These are phyloP conservation scores for Ramazzottius varieornatus DNA, from an alignment of 2,888 invertebrate species.

Conservation along the genomic window DNA sequence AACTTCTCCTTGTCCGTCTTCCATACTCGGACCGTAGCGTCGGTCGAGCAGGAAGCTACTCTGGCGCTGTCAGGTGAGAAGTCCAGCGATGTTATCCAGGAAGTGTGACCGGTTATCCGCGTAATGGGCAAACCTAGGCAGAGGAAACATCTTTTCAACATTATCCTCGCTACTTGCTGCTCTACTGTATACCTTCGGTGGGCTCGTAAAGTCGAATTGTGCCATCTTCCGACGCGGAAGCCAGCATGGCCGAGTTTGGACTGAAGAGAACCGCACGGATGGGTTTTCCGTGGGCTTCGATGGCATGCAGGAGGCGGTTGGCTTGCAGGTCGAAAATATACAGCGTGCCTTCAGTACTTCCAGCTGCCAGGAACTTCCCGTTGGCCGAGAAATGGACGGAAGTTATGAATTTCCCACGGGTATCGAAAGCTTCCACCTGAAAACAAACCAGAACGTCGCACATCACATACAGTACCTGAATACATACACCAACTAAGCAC, in stretches of 20 bases:
- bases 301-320: background rate
- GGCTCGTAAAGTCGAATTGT: background rate
- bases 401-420: background rate
- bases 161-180: too few relatives aligned
- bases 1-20: background rate
- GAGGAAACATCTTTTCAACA: too few relatives aligned
- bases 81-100: background rate
- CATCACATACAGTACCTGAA: too few relatives aligned
- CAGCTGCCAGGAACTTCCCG: background rate
- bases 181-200: too few relatives aligned
- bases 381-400: background rate
- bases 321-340: background rate
- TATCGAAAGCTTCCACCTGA: background rate
- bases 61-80: background rate
- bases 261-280: background rate
- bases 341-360: background rate
- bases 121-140: too few relatives aligned
- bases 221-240: background rate
- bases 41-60: background rate
- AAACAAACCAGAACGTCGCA: too few relatives aligned
- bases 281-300: background rate
- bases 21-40: background rate
- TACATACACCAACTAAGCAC: too few relatives aligned
- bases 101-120: background rate
- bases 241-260: background rate